phyloP scores from a whole-genome alignment of 2,888 invertebrate genomes.

The Oscheius sp. region DNA sequence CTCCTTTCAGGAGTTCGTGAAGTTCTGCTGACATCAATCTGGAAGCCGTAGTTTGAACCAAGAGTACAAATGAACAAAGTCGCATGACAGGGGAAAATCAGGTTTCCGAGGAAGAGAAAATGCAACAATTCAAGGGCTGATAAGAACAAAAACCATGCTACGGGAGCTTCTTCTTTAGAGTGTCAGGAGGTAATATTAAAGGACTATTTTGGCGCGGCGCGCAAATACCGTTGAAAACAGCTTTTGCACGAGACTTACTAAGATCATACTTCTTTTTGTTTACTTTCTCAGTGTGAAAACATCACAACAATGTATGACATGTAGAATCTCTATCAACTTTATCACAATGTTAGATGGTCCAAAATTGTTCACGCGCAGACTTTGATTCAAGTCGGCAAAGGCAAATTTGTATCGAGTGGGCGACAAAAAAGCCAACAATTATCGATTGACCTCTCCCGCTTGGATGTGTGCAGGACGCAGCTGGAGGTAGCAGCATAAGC shows the following conservation, averaged over 20 bases:
- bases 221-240: conserved; percentile 22
- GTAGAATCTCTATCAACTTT: neutral
- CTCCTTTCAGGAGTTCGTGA: conserved; percentile 12
- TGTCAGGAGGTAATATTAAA: conserved; percentile 23
- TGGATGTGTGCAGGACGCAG: no score
- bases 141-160: conserved; percentile 3
- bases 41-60: neutral
- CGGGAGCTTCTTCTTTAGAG: conserved; percentile 17
- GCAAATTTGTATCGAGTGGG: no score
- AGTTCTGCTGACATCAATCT: conserved; percentile 20
- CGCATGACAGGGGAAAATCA: neutral
- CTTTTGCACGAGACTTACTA: no score
- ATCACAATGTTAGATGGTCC: neutral
- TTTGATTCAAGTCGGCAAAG: no score
- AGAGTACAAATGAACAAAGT: neutral
- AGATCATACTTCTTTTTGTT: no score
- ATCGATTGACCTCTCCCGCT: no score
- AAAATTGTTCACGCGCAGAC: no score
- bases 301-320: neutral
- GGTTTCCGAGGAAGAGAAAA: neutral
- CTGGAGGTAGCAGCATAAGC: no score
- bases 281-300: neutral
- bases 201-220: conserved; percentile 21
- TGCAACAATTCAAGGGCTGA: conserved; percentile 17
- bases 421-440: no score